Evolutionary conservation across 1,140 invertebrate species (phyloP), one percentile per base, ranked within the genome.

Genomic region (Platyscapa corneri): DNA sequence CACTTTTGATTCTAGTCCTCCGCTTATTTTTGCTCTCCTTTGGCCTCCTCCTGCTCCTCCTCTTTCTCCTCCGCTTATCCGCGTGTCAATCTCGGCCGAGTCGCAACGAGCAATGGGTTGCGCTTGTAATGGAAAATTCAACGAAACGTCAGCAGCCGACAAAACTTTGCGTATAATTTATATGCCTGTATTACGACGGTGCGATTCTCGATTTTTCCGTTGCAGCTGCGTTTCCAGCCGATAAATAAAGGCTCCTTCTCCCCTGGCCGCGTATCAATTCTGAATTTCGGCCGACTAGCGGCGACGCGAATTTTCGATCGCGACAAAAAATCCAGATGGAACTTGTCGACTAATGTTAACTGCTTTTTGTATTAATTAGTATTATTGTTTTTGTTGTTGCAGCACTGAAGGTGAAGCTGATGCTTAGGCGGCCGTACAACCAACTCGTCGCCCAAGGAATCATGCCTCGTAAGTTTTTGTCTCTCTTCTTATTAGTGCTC

Each of bases 381-480:
- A 78, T 84, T 80, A 8, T 86, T 89, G 88, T 88, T 93, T 94
- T 93, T 94, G n/a, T 88, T 94, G 93, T 96, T 96, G 83, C 95
- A 99, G 98, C 98, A 89, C 95, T 99, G 89, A 99, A 99, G 95
- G 96, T 99, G 91, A 99, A 99, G 94, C 94, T 99, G 93, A 97
- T 99, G 97, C 95, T 98, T 92, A 95, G 98, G 92, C 95, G 98
- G 90, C 98, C 98, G 74, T 96, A 98, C 89, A 98, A 97, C 94
- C 98, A 99, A 93, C 95, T 99, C 86, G 97, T 99, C 87, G 98
- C 97, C 87, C 98, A 99, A 95, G 98, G 98, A 93, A 99, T 99
- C 90, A 97, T 99, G 96, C 98, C 98, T 92, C 97, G 98, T 99
- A 96, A 98, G 98, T 98, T 90, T 86, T 83, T 88, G 7, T 27